Conservation (phyloP, 2,113 vertebrate genomes). For the Myotis lucifugus region DNA sequence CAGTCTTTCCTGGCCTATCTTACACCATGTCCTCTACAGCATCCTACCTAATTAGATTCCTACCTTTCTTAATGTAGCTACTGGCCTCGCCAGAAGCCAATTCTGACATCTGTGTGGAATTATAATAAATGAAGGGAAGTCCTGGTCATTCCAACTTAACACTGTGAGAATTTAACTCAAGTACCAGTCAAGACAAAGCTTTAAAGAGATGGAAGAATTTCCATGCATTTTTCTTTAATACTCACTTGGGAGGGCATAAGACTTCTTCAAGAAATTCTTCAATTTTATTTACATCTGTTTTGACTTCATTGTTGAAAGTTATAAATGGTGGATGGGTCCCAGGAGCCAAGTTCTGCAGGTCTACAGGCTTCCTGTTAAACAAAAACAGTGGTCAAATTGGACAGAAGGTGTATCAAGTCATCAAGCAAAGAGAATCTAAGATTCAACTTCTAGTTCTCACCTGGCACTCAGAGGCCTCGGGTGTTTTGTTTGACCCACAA, state of each 20-base stretch:
- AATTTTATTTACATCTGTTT: slow-evolving; percentile 99
- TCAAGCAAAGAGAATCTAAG: background rate
- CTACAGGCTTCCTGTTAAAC: slow-evolving; percentile 93
- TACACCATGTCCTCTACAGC: background rate
- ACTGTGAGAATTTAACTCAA: background rate
- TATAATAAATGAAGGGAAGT: background rate
- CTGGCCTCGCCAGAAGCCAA: background rate
- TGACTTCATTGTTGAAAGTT: slow-evolving; percentile 97
- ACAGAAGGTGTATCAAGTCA: background rate
- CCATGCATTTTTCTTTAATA: slow-evolving; percentile 18
- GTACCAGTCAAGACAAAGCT: background rate
- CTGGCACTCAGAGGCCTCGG: background rate
- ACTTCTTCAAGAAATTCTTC: slow-evolving; percentile 99
- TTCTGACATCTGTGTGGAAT: background rate
- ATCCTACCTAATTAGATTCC: background rate
- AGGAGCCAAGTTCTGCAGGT: slow-evolving; percentile 98
- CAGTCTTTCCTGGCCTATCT: background rate
- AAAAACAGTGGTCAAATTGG: slow-evolving; percentile 62
- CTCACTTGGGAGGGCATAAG: slow-evolving; percentile 97
- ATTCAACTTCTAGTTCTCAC: background rate
- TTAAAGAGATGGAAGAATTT: background rate
- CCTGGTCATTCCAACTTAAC: background rate
- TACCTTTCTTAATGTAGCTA: background rate
- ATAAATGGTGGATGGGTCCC: slow-evolving; percentile 98
- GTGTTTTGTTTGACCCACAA: background rate